Percentiles rank a stretch among this genome's conserved stretches.
These are phyloP conservation scores for Dinomys branickii DNA, from an alignment of 2,113 vertebrate genomes.

Conservation along the genomic window DNA sequence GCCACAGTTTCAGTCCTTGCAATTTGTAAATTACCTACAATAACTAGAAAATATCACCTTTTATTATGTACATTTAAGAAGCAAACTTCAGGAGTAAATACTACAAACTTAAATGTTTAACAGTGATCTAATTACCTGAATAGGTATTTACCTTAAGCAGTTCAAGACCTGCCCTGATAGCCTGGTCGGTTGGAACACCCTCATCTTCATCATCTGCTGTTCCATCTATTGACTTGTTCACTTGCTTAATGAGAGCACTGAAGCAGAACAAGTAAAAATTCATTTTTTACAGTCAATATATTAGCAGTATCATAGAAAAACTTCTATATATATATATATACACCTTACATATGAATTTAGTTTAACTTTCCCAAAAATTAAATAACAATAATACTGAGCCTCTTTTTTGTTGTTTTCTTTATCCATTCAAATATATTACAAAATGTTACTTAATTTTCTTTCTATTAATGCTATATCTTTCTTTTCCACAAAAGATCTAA, in stretches of 20 bases:
- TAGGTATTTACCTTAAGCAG: constrained; percentile 90
- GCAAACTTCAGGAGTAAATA: neutral
- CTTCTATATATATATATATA: neutral
- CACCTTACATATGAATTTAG: neutral
- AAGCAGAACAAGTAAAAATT: constrained; percentile 39
- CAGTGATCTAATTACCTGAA: neutral
- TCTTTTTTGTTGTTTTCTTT: neutral
- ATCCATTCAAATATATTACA: constrained; percentile 32
- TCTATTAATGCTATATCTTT: constrained; percentile 41
- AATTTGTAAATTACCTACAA: neutral
- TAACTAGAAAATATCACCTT: neutral
- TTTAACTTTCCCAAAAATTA: neutral
- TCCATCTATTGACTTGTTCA: constrained; percentile 94
- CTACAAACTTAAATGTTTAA: neutral
- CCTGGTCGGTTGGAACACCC: constrained; percentile 92
- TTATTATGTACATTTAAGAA: neutral
- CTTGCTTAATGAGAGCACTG: constrained; percentile 94
- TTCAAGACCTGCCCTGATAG: constrained; percentile 93
- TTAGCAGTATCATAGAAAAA: constrained; percentile 13
- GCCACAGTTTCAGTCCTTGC: neutral
- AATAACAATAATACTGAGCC: neutral
- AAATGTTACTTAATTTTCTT: constrained; percentile 28
- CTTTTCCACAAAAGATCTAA: neutral
- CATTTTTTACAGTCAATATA: constrained; percentile 1
- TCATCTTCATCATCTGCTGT: constrained; percentile 95